Percentiles rank a stretch among this genome's conserved stretches.
Conservation (phyloP, 2,113 vertebrate species). For the Himantopus leucocephalus region DNA sequence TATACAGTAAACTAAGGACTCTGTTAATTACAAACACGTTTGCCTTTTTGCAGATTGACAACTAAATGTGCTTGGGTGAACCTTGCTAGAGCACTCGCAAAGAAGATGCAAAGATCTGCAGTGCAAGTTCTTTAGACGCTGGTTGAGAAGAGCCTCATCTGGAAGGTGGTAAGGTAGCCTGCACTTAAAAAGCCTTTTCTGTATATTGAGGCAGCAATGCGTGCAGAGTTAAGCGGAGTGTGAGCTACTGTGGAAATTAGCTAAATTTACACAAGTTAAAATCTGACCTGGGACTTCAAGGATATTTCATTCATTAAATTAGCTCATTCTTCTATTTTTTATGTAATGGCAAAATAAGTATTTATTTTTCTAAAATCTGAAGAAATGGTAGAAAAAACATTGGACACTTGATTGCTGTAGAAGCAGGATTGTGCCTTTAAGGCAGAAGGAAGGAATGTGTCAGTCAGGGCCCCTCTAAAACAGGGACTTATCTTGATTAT, state of each 20-base stretch:
- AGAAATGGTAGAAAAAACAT: not conserved
- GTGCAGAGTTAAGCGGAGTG: not conserved
- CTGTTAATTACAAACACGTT: conserved; percentile 39
- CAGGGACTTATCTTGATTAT: conserved; percentile 61
- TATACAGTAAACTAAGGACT: conserved; percentile 23
- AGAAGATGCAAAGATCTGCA: not conserved
- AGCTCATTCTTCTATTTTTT: not conserved
- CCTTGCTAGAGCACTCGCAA: not conserved
- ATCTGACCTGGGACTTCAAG: not conserved
- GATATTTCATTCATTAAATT: not conserved
- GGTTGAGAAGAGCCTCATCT: not conserved
- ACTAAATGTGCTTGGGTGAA: not conserved
- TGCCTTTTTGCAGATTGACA: not conserved
- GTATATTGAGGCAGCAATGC: accelerated
- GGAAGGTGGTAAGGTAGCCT: not conserved
- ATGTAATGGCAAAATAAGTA: not conserved
- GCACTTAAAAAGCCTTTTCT: not conserved
- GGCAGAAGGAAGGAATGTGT: conserved; percentile 6
- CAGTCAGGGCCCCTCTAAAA: conserved; percentile 23
- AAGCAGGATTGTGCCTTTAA: conserved; percentile 8
- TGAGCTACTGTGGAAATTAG: not conserved
- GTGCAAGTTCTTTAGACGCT: not conserved
- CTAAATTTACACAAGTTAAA: not conserved
- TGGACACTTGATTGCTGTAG: not conserved
- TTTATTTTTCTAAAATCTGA: not conserved